phyloP scores from a whole-genome alignment of 2,797 vertebrate genomes.

The Enteromius radiatus region DNA sequence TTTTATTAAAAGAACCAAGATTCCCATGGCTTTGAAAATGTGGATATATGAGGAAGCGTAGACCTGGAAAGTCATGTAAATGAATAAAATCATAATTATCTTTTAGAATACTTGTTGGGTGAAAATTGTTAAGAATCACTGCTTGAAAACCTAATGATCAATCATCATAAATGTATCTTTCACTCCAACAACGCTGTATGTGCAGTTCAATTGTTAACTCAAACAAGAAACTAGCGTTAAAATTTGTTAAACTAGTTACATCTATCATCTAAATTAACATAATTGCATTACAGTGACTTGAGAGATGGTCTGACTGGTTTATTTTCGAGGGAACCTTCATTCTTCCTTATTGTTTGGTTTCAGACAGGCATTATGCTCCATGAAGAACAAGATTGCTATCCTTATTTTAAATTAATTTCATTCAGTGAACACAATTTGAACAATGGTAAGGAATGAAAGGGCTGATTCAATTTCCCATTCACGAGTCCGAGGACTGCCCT shows the following conservation, averaged over 20 bases:
- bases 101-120: no score
- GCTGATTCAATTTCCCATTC: background rate
- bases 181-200: background rate
- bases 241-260: background rate
- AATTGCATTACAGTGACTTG: background rate
- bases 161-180: background rate
- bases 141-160: background rate
- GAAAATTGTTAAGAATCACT: background rate
- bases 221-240: background rate
- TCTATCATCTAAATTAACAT: background rate
- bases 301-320: background rate
- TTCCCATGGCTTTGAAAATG: background rate
- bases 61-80: background rate
- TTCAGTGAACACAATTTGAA: conserved; percentile 11
- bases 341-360: conserved; percentile 1
- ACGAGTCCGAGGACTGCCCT: background rate
- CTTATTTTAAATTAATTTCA: background rate
- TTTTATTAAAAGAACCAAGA: background rate
- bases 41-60: background rate
- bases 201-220: background rate
- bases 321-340: background rate
- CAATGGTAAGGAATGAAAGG: background rate
- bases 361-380: background rate
- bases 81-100: background rate
- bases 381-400: conserved; percentile 7